Percentiles rank a stretch among this genome's conserved stretches.
Evolutionary conservation across 2,113 vertebrate species (phyloP).

Genomic region (Erpornis zantholeuca): DNA sequence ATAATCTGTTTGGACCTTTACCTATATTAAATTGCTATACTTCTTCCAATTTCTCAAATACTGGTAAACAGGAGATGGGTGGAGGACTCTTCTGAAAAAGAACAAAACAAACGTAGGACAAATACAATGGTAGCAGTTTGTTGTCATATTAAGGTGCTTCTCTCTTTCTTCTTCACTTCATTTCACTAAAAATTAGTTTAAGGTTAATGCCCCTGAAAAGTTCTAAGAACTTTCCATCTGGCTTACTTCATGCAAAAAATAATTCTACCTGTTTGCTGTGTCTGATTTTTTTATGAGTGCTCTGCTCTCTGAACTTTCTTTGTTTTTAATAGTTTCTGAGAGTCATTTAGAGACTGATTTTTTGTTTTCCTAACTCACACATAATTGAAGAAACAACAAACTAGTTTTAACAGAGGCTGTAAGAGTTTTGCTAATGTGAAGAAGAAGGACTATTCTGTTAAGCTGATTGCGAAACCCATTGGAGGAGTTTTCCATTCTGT

Average conservation of each 20-base stretch:
- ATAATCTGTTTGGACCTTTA: background rate
- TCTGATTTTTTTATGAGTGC: background rate
- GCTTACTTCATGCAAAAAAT: background rate
- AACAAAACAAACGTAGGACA: background rate
- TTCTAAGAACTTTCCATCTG: background rate
- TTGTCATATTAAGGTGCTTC: background rate
- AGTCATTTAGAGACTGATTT: slow-evolving; percentile 23
- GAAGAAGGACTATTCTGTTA: slow-evolving; percentile 35
- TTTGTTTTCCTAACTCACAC: slow-evolving; percentile 2
- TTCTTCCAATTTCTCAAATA: background rate
- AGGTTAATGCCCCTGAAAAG: background rate
- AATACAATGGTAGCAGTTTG: background rate
- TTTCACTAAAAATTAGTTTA: background rate
- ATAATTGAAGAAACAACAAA: slow-evolving; percentile 42
- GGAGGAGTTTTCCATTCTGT: background rate
- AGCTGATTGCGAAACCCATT: slow-evolving; percentile 5
- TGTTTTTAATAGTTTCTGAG: slow-evolving; percentile 19
- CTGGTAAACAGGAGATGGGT: background rate
- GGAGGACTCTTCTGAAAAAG: background rate
- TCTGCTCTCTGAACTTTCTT: background rate
- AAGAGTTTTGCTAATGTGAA: background rate
- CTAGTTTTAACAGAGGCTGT: slow-evolving; percentile 16
- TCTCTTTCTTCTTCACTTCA: background rate
- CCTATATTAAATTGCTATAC: background rate
- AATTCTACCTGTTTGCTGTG: slow-evolving; percentile 8